Evolutionary conservation across 1,140 invertebrate genomes (phyloP).

Genomic region (Listronotus oregonensis): DNA sequence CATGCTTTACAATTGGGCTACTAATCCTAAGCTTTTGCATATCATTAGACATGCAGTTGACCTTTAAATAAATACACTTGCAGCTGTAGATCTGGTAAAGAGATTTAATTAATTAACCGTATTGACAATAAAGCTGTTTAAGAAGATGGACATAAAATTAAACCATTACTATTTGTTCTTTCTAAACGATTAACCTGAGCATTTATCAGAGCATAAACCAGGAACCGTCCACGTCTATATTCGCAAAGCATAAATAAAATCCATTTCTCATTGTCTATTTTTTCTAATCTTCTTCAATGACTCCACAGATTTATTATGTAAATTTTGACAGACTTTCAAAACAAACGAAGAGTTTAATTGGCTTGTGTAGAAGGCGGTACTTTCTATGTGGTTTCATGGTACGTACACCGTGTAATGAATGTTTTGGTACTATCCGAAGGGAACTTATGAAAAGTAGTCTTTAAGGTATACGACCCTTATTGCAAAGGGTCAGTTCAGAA

Average conservation of each 20-base stretch:
- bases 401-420: constrained; percentile 21
- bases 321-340: constrained; percentile 41
- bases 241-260: constrained; percentile 30
- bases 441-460: constrained; percentile 10
- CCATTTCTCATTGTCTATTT: constrained; percentile 33
- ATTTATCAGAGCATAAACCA: constrained; percentile 34
- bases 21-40: too few species aligned
- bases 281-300: constrained; percentile 37
- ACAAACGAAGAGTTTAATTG: constrained; percentile 39
- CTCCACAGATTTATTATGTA: constrained; percentile 38
- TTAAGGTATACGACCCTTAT: background rate
- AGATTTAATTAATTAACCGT: too few species aligned
- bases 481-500: too few species aligned
- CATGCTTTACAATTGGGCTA: too few species aligned
- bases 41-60: too few species aligned
- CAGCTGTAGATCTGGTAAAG: too few species aligned
- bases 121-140: too few species aligned
- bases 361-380: constrained; percentile 34
- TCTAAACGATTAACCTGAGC: constrained; percentile 8
- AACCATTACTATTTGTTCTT: constrained; percentile 9
- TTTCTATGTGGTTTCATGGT: constrained; percentile 28
- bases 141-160: constrained; percentile 15
- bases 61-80: too few species aligned
- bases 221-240: constrained; percentile 25
- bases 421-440: constrained; percentile 23